Conservation (phyloP, 2,797 vertebrate species). For the Antennarius maculatus region DNA sequence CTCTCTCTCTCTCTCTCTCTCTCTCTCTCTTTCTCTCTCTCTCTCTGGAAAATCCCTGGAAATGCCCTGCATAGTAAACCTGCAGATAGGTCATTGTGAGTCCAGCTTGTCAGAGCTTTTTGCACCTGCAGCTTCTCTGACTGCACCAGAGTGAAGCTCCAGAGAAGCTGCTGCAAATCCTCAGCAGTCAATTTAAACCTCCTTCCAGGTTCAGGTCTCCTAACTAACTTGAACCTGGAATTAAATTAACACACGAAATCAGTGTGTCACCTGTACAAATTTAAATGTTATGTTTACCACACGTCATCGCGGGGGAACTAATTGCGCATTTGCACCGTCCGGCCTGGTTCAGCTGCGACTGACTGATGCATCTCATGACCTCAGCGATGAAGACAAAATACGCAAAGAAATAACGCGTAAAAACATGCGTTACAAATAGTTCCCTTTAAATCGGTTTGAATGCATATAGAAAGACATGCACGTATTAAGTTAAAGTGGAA, state of each 20-base stretch:
- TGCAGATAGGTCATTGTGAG: slow-evolving; percentile 38
- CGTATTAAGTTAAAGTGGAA: neutral
- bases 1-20: slow-evolving; percentile 1
- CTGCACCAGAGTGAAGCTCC: slow-evolving; percentile 44
- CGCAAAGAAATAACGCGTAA: neutral
- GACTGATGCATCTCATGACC: neutral
- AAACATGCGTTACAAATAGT: neutral
- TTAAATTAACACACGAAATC: neutral
- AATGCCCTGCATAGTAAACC: slow-evolving; percentile 41
- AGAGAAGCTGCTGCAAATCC: slow-evolving; percentile 42
- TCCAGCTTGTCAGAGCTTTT: slow-evolving; percentile 22
- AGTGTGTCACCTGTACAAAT: neutral
- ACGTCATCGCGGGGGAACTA: neutral
- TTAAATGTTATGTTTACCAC: neutral
- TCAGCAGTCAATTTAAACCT: slow-evolving; percentile 17
- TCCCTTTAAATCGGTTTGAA: neutral
- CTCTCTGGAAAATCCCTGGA: slow-evolving; percentile 31
- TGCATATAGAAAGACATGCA: neutral
- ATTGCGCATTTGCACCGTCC: slow-evolving; percentile 14
- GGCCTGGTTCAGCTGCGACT: neutral
- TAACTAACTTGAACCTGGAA: neutral
- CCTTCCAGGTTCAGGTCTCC: neutral
- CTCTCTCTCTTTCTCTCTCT: neutral
- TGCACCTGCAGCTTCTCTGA: slow-evolving; percentile 54
- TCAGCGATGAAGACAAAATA: slow-evolving; percentile 4